Evolutionary conservation across 2,888 invertebrate species (phyloP), one percentile per base, ranked within the genome.

Genomic region (Andricus quercusramuli): DNA sequence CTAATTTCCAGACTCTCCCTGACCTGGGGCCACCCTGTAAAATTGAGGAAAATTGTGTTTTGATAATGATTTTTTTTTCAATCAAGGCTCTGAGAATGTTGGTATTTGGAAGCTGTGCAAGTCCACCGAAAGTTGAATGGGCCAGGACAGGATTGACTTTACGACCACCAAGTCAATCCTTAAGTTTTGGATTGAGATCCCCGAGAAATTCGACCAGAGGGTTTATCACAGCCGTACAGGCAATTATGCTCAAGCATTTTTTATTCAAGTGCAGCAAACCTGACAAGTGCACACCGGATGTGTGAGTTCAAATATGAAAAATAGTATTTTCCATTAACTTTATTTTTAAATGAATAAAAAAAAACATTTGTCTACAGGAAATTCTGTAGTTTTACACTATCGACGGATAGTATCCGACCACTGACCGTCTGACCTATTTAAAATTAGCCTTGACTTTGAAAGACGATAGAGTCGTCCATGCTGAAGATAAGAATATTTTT

Each of bases 71-170:
- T 15, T 15, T 44, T 44, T 15, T 15, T 29, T 29, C 4, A 22
- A 59, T 59, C 11, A 86, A 96, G 96, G 95, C 95, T 62, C 92
- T 96, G 5, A 94, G 96, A 2, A 92, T 94, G 74, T 92, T 95
- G 56, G 94, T 95, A 9, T 96, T 96, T 88, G 96, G 96, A 3
- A 95, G 95, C 1, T 94, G 96, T 0, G 94, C 95, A 0, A 95
- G 95, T 80, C 95, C 96, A 3, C 95, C 96, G n/a, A 93, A 96
- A 22, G 95, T 95, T 0, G 96, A 96, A 91, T 96, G 96, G 96
- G 93, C 95, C 29, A 93, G 96, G 70, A 96, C 96, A 1, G 94
- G 96, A 0, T 93, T 96, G n/a, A 92, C 94, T 25, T 94, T 96
- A 91, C 94, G 95, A 59, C 93, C 95, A 0, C 93, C 95, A 0